Conservation (phyloP, 2,888 invertebrate species). For the Stratiomys singularior region DNA sequence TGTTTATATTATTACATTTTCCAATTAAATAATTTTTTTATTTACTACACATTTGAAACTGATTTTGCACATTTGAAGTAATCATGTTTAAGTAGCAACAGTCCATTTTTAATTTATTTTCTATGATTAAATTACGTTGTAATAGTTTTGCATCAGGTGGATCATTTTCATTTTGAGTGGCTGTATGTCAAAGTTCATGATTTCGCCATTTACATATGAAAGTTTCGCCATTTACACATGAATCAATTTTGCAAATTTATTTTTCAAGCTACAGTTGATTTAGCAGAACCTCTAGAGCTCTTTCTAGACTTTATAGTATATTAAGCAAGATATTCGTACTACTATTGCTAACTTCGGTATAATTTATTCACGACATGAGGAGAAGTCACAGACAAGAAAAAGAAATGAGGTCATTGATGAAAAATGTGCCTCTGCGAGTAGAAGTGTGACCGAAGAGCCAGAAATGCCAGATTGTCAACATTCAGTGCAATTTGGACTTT, state of each 20-base stretch:
- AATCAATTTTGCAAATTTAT: neutral
- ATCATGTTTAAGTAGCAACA: conserved; percentile 23
- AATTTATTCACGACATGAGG: neutral
- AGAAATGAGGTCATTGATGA: neutral
- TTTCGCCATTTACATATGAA: neutral
- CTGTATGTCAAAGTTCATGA: too few relatives aligned
- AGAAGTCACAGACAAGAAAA: neutral
- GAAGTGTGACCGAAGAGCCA: neutral
- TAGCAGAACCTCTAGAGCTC: neutral
- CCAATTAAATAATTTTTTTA: conserved; percentile 18
- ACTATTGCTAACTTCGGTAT: neutral
- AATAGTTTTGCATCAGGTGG: conserved; percentile 15
- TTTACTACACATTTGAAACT: conserved; percentile 19
- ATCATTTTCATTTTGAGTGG: conserved; percentile 26
- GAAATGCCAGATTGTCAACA: neutral
- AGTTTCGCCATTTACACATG: neutral
- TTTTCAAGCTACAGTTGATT: neutral
- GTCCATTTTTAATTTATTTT: conserved; percentile 27
- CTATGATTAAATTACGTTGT: conserved; percentile 26
- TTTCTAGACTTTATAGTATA: neutral
- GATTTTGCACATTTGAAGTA: too few relatives aligned
- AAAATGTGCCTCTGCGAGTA: neutral
- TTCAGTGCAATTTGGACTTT: neutral
- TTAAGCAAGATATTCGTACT: neutral
- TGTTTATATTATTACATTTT: conserved; percentile 18